Percentiles rank a stretch among this genome's conserved stretches.
Conservation (phyloP, 2,888 invertebrate species). For the Philhelius pedissequus region DNA sequence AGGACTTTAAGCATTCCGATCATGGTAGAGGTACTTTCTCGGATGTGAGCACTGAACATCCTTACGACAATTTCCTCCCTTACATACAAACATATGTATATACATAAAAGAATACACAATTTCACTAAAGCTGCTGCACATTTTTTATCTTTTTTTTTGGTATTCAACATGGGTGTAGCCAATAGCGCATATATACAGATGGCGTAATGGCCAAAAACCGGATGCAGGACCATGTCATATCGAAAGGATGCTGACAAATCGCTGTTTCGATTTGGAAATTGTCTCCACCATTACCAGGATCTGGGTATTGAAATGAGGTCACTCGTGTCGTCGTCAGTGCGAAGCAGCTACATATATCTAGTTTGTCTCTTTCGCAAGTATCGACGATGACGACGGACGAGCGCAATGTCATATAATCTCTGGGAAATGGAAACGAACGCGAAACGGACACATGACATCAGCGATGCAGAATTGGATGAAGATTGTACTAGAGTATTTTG, state of each 20-base stretch:
- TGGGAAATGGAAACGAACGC: constrained; percentile 44
- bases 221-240: constrained; percentile 37
- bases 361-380: constrained; percentile 46
- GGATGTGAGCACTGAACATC: constrained; percentile 26
- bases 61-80: not conserved
- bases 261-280: constrained; percentile 43
- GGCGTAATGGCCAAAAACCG: constrained; percentile 37
- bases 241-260: constrained; percentile 65
- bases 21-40: constrained; percentile 21
- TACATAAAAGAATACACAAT: no score
- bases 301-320: constrained; percentile 40
- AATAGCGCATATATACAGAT: constrained; percentile 27
- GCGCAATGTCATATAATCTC: constrained; percentile 46
- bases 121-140: constrained; percentile 16
- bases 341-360: not conserved
- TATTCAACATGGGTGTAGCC: constrained; percentile 10
- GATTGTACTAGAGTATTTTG: constrained; percentile 15
- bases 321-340: no score
- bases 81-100: no score
- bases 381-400: not conserved
- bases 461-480: constrained; percentile 1
- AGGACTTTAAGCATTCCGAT: constrained; percentile 52
- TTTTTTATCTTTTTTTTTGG: not conserved
- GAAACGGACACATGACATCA: constrained; percentile 29
- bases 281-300: not conserved